A percentile compares a stretch with the other conserved stretches of the same genome.
phyloP scores from a whole-genome alignment of 2,113 vertebrate genomes.

The Todiramphus chloris region DNA sequence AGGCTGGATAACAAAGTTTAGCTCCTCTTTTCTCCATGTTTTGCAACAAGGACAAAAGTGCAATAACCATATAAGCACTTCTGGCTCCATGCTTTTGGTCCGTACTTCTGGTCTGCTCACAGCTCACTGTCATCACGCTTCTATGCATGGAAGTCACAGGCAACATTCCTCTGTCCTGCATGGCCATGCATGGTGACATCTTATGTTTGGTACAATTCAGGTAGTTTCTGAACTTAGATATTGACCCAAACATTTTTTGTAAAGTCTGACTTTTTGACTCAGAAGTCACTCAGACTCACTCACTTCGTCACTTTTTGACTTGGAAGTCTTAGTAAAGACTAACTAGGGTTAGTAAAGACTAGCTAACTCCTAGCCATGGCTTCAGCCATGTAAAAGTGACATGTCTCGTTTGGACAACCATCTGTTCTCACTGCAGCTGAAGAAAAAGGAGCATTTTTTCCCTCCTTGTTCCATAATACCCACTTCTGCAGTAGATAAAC shows the following conservation, averaged over 20 bases:
- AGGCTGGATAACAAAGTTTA: not conserved
- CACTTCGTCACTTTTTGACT: no score
- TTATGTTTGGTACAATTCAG: not conserved
- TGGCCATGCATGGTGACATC: accelerated
- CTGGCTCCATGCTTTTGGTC: not conserved
- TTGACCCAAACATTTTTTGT: not conserved
- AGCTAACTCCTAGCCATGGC: not conserved
- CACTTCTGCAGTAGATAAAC: not conserved
- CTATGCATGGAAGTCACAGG: not conserved
- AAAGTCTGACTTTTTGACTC: no score
- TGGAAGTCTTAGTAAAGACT: no score
- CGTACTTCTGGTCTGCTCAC: not conserved
- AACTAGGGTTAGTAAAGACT: no score
- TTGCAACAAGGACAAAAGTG: not conserved
- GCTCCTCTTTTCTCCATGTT: not conserved
- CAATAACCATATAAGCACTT: not conserved
- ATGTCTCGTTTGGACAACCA: not conserved
- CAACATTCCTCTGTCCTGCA: not conserved
- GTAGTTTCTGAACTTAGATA: not conserved
- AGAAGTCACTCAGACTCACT: no score
- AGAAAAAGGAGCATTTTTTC: not conserved
- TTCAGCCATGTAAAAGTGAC: accelerated
- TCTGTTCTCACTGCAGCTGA: not conserved
- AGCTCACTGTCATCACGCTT: not conserved
- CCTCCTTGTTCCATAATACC: not conserved